Evolutionary conservation across 2,888 invertebrate genomes (phyloP).

Genomic region (Brachyptera putata): DNA sequence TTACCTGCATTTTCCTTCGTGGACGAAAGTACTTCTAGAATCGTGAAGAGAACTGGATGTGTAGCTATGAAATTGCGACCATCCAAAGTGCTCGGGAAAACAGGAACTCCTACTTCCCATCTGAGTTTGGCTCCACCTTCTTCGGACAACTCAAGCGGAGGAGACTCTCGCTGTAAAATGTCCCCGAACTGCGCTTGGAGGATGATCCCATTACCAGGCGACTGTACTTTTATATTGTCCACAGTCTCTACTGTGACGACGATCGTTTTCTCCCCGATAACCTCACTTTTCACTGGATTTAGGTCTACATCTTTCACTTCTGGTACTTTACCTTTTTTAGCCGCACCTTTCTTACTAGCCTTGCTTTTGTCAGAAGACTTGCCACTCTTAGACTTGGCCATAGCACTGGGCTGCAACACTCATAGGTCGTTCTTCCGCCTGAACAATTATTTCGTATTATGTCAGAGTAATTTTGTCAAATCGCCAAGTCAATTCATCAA

Average conservation of each 20-base stretch:
- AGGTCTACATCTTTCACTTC: too few relatives aligned
- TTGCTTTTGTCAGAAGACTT: too few relatives aligned
- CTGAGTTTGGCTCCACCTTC: not conserved
- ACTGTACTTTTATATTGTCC: not conserved
- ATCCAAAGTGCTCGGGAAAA: not conserved
- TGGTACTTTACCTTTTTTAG: too few relatives aligned
- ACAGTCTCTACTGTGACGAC: not conserved
- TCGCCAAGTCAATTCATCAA: too few relatives aligned
- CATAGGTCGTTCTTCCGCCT: too few relatives aligned
- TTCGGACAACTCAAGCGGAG: not conserved
- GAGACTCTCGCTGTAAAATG: not conserved
- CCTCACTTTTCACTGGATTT: too few relatives aligned
- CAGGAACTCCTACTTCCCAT: not conserved
- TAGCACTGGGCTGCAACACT: too few relatives aligned
- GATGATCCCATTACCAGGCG: not conserved
- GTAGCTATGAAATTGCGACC: not conserved
- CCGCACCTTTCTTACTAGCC: too few relatives aligned
- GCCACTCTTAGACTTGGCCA: too few relatives aligned
- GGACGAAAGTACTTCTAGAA: not conserved
- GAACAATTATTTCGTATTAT: too few relatives aligned
- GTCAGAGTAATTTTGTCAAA: too few relatives aligned
- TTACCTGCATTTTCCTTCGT: not conserved
- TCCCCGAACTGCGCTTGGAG: not conserved
- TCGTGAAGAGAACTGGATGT: not conserved
- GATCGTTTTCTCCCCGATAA: not conserved